These are phyloP conservation scores for Argyrosomus regius DNA, from an alignment of 2,797 vertebrate genomes.

Conservation along the genomic window DNA sequence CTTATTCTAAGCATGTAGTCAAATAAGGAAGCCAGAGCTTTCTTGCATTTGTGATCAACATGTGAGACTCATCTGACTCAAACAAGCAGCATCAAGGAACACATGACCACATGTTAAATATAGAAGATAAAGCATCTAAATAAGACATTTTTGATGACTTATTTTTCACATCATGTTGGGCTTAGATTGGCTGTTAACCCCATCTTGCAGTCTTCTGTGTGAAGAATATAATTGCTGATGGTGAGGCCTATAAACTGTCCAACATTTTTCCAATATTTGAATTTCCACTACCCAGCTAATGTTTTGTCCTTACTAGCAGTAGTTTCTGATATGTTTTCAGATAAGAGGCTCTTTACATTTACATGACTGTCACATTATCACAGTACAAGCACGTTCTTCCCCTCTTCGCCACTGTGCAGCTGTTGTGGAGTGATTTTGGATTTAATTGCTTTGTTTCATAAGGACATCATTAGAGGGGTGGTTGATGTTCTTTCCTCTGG, in stretches of 20 bases:
- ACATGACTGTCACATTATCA: background rate
- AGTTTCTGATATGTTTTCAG: background rate
- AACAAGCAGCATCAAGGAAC: background rate
- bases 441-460: slow-evolving; percentile 10
- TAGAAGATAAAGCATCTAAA: background rate
- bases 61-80: slow-evolving; percentile 26
- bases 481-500: background rate
- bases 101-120: background rate
- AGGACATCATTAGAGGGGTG: slow-evolving; percentile 6
- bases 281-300: background rate
- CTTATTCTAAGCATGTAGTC: background rate
- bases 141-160: background rate
- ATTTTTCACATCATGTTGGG: background rate
- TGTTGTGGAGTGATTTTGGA: background rate
- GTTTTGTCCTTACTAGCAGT: background rate
- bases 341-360: background rate
- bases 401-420: background rate
- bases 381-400: background rate
- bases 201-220: background rate
- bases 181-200: background rate
- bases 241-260: background rate
- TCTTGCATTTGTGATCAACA: slow-evolving; percentile 14
- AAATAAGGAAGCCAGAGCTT: background rate
- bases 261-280: background rate
- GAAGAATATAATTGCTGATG: background rate